A percentile compares a stretch with the other conserved stretches of the same genome.
Evolutionary conservation across 2,797 vertebrate genomes (phyloP).

Genomic region (Sebastes trivittatus): DNA sequence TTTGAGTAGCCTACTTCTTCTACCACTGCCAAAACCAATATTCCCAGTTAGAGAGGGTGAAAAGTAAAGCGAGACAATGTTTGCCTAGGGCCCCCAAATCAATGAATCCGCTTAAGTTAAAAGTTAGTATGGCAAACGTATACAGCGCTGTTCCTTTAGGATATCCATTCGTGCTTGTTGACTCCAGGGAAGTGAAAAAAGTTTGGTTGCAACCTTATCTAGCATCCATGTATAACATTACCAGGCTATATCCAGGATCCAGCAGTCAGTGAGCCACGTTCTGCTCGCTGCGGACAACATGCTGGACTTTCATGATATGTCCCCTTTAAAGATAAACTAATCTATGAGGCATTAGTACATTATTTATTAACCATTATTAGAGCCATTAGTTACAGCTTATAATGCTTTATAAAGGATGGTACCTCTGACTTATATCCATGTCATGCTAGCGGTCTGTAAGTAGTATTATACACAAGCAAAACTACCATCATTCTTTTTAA

Average conservation of each 20-base stretch:
- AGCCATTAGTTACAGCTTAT: background rate
- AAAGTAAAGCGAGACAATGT: background rate
- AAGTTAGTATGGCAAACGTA: no score
- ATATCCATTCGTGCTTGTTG: rapidly evolving
- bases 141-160: no score
- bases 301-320: no score
- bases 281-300: no score
- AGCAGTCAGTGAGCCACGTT: no score
- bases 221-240: no score
- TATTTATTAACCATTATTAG: background rate
- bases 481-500: background rate
- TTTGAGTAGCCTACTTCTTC: no score
- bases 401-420: background rate
- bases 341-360: background rate
- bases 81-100: background rate
- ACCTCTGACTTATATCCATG: background rate
- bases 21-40: no score
- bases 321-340: background rate
- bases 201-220: no score
- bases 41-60: background rate
- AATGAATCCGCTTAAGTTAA: background rate
- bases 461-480: background rate
- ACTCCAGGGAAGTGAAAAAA: no score
- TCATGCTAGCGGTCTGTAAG: background rate
- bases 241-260: no score